Base-by-base conservation (phyloP, 1,140 invertebrate genomes). In the Megathymus violae region DNA sequence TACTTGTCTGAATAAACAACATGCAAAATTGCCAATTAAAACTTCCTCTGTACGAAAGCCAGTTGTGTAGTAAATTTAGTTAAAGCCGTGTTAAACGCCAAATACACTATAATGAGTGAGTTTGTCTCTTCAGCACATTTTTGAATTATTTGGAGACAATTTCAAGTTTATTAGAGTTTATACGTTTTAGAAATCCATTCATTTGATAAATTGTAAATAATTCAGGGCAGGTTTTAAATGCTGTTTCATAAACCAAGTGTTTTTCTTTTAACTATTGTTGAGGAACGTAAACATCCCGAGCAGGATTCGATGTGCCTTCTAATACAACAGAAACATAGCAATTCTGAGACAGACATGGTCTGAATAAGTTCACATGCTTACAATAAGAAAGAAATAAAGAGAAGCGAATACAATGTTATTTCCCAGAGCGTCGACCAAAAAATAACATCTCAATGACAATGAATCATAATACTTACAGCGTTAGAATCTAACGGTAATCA, bases 361-460 rank as follows among this genome's bases (percentile, higher is more conserved):
- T 52, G 60, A 62, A 62, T 51, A 54, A 46, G 13, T 62, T 61
- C 61, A 63, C 62, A 69, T 43, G 51, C 38, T 50, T 17, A 50
- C 19, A 50, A 61, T 61, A 48, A 41, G 38, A 61, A 41, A 40
- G 44, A 41, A 60, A 60, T 60, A 47, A 59, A n/a, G 40, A 38
- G 19, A 56, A 27, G 51, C 19, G 14, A 38, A 47, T 7, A 56
- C 51, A 56, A 56, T 43, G 9, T 15, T 41, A 22, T 44, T 58
- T 50, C 52, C 40, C 52, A 58, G 52, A 58, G 40, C 41, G 25
- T 10, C 38, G 15, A 58, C 38, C 50, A 58, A 58, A 58, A 58
- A 58, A 58, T 58, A 44, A 58, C 40, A 16, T 58, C 52, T 58
- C 52, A 58, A 43, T 58, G 52, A 58, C 52, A 44, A 31, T 44